Base-by-base conservation (phyloP, 1,140 invertebrate genomes). In the Orchesella cincta region DNA sequence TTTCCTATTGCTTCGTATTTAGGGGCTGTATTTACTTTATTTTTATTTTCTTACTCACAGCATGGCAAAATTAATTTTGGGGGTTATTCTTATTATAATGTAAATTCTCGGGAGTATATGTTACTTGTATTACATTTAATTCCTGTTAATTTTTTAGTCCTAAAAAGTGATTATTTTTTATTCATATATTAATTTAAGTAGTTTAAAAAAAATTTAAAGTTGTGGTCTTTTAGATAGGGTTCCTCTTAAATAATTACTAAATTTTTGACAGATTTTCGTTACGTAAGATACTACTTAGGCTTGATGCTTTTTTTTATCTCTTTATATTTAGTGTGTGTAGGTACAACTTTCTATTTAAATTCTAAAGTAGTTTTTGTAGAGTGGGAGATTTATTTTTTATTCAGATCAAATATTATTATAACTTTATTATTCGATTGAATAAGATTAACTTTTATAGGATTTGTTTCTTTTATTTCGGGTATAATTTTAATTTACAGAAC, bases 401-500 rank as follows among this genome's bases (percentile, higher is more conserved):
- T 86, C n/a, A n/a, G 84, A 64, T 80, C 81, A 78, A 84, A 73
- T 82, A 83, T 88, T 85, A 83, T 86, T 76, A 85, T 89, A 81
- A 85, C 86, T 77, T 82, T 88, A 84, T 87, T 88, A 85, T 86
- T 90, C 79, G 88, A 90, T 88, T 89, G 86, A 87, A 88, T 89
- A 85, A 86, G 84, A 79, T 85, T 88, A 81, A 83, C 88, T 83
- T 89, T 89, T 89, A 87, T 88, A 82, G 85, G 83, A 74, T 85
- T 87, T 84, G 87, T 90, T 78, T 26, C 57, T 5, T 78, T 79
- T 31, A 82, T 90, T 90, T 89, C 89, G 84, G 87, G 86, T 74
- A 88, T 88, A 84, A 87, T 90, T 78, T 85, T 90, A 85, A 85
- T 85, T 83, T 90, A 90, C 86, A 89, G 87, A 83, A 84, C 85